Base-by-base conservation (phyloP, 2,888 invertebrate species). In the Venusia cambrica region DNA sequence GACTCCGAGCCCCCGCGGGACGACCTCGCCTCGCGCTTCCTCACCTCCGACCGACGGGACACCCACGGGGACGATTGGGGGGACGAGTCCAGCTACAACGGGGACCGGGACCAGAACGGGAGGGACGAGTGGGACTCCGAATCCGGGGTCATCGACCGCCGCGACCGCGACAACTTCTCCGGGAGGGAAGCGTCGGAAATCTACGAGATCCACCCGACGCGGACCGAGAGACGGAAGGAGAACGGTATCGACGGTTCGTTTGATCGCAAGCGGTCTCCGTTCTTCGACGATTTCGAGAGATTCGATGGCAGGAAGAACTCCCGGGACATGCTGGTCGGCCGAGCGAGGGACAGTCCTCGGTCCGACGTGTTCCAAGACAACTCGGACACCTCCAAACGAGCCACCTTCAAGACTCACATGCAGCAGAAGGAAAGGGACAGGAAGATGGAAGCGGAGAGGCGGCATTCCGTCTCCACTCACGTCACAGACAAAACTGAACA, bases 391-490 rank as follows among this genome's bases (percentile, higher is more conserved):
- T 51, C 63, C 1, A 90, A 90, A 32, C 78, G 92, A 26, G 91
- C 92, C 0, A 93, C 93, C 1, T 93, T 93, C 57, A 90, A 92
- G 54, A 92, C 92, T 1, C 93, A 93, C 58, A 92, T 92, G 90
- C 90, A 88, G 0, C 90, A 91, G 61, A 92, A 92, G 46, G 91
- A 92, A 54, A 81, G 91, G 49, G 84, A 87, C 22, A 72, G 83
- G 31, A 85, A 85, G 47, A 76, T 89, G 34, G 93, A 94, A 56
- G 90, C 92, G 2, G 93, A 94, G 48, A 91, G 94, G 39, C 90
- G 93, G 54, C 91, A 92, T 34, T 93, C 94, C 0, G 92, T 93
- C 0, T 93, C 93, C 0, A 94, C 94, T 0, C 90, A 92, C 51
- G 90, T 91, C 25, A 93, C 93, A 0, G 94, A 94, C 45, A 91